Conservation (phyloP, 1,140 invertebrate genomes). For the Pogonomyrmex californicus region DNA sequence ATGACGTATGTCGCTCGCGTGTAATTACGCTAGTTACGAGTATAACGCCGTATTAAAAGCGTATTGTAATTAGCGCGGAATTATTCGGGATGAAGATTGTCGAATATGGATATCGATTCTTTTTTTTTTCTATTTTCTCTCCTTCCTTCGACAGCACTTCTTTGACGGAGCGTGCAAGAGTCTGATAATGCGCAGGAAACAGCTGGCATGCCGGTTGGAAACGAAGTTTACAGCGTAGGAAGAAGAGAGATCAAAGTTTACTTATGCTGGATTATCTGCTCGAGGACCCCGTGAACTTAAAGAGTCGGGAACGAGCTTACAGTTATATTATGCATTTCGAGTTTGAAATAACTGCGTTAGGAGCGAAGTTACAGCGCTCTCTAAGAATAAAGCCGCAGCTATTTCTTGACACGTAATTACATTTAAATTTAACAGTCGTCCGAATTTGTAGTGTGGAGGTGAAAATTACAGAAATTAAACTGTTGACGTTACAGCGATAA, state of each 20-base stretch:
- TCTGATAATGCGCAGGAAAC: conserved; percentile 46
- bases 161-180: conserved; percentile 26
- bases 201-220: conserved; percentile 33
- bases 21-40: conserved; percentile 51
- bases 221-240: conserved; percentile 53
- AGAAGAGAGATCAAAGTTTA: conserved; percentile 64
- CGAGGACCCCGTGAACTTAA: conserved; percentile 64
- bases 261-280: conserved; percentile 55
- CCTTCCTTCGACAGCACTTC: not conserved
- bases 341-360: conserved; percentile 68
- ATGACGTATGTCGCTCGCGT: conserved; percentile 52
- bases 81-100: conserved; percentile 17
- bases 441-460: conserved; percentile 37
- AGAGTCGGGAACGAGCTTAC: conserved; percentile 70
- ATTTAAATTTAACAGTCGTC: conserved; percentile 57
- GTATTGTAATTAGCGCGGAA: conserved; percentile 44
- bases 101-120: not conserved
- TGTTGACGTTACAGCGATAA: conserved; percentile 52
- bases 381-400: conserved; percentile 59
- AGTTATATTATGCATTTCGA: conserved; percentile 70
- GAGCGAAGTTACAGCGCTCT: conserved; percentile 50
- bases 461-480: conserved; percentile 57
- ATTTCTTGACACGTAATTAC: conserved; percentile 66
- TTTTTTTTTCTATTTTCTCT: not conserved
- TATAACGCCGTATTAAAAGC: conserved; percentile 40